phyloP scores from a whole-genome alignment of 1,140 invertebrate species.

The Subanguina moxae region DNA sequence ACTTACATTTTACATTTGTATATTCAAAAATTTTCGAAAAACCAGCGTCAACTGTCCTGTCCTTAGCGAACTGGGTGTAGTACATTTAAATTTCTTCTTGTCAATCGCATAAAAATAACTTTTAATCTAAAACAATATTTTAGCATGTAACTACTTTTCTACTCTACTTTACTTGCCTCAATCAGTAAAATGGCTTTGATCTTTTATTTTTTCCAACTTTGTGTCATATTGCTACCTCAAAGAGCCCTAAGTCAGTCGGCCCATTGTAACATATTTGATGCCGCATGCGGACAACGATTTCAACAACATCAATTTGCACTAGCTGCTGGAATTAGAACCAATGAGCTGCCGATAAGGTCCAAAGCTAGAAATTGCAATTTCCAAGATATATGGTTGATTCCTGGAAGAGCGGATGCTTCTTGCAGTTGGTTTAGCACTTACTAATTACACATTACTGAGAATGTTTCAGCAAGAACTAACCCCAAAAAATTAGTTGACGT shows the following conservation, averaged over 20 bases:
- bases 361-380: constrained; percentile 46
- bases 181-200: too few relatives aligned
- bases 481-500: constrained; percentile 51
- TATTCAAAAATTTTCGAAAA: too few relatives aligned
- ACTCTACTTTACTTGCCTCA: too few relatives aligned
- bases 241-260: neutral
- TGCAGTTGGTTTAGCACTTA: constrained; percentile 55
- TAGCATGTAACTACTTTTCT: too few relatives aligned
- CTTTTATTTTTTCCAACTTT: too few relatives aligned
- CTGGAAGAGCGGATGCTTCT: constrained; percentile 54
- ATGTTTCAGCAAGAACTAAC: constrained; percentile 51
- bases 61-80: too few relatives aligned
- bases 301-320: constrained; percentile 6
- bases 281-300: constrained; percentile 39
- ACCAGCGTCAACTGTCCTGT: too few relatives aligned
- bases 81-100: too few relatives aligned
- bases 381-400: constrained; percentile 58
- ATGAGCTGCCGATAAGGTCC: neutral
- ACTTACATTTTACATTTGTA: too few relatives aligned
- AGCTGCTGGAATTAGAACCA: constrained; percentile 16
- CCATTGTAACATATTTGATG: constrained; percentile 53
- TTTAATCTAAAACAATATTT: too few relatives aligned
- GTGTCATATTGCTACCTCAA: too few relatives aligned
- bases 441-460: neutral
- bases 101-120: too few relatives aligned